Evolutionary conservation across 2,113 vertebrate genomes (phyloP), one percentile per base, ranked within the genome.

Genomic region (Leptocoma aspasia): DNA sequence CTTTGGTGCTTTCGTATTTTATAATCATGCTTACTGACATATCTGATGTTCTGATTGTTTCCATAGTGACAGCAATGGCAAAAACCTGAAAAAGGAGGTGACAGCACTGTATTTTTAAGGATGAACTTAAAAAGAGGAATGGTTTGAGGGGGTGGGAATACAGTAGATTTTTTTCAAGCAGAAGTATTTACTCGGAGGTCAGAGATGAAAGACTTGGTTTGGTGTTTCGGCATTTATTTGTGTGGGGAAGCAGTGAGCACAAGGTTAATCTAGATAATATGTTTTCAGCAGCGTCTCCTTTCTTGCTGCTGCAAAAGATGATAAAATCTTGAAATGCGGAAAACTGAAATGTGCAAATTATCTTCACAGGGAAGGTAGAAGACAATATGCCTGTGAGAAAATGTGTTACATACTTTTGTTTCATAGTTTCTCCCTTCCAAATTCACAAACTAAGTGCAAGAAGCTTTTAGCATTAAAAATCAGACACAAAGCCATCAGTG

Each of bases 21-120:
- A 64, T 90, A 94, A 84, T 92, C 21, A 11, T 56, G n/a, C 90
- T 60, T 89, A 49, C 75, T 86, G 82, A 86, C 60, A 60, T 90
- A 81, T 60, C 79, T 92, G 90, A 93, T 94, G 60, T 66, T 83
- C 71, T 83, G 90, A 95, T 93, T 90, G 93, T 97, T 96, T 94
- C 96, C 96, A 94, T 97, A 86, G 95, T 89, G 93, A 95, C 79
- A 92, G 94, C 68, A 81, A 21, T 93, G 93, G 87, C 60, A 95
- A 90, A 90, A 94, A 94, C 85, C 68, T 90, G 82, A 44, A 60
- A 70, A 91, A 81, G 56, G 64, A 70, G 82, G 92, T 91, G 94
- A 92, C 88, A 88, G 82, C 63, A 14, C 47, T 91, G 68, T 93
- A 57, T 83, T 95, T 95, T 93, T 71, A 78, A 83, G 85, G 88